phyloP scores from a whole-genome alignment of 2,888 invertebrate species.

The Poecilobothrus nobilitatus region DNA sequence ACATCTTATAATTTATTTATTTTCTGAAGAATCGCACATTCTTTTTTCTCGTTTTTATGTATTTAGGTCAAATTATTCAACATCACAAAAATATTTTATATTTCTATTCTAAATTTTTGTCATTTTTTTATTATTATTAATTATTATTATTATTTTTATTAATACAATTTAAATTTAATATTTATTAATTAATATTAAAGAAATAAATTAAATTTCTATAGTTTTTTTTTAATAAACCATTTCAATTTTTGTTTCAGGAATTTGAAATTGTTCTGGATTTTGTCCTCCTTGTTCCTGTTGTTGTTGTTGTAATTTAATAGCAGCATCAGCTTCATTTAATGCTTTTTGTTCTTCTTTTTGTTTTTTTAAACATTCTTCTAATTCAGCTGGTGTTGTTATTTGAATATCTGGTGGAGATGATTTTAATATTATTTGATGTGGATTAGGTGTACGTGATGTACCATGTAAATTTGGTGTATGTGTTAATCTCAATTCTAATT shows the following conservation, averaged over 20 bases:
- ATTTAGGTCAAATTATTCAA: too few species aligned
- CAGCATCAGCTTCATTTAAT: slow-evolving; percentile 1
- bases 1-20: too few species aligned
- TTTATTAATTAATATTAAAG: background rate
- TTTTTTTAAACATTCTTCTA: background rate
- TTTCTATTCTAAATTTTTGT: background rate
- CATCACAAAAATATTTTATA: too few species aligned
- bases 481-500: background rate
- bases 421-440: background rate
- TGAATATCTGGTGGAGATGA: background rate
- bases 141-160: background rate
- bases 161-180: background rate
- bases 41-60: too few species aligned
- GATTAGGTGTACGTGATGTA: background rate
- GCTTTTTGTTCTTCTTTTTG: background rate
- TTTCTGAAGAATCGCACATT: too few species aligned
- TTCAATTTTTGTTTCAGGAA: background rate
- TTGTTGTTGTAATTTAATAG: background rate
- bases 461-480: background rate
- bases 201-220: background rate
- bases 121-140: background rate
- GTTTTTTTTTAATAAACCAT: background rate
- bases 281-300: background rate
- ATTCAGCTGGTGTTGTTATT: background rate
- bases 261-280: background rate